Conservation (phyloP, 2,888 invertebrate genomes). For the Rhimphoctona megacephalus region DNA sequence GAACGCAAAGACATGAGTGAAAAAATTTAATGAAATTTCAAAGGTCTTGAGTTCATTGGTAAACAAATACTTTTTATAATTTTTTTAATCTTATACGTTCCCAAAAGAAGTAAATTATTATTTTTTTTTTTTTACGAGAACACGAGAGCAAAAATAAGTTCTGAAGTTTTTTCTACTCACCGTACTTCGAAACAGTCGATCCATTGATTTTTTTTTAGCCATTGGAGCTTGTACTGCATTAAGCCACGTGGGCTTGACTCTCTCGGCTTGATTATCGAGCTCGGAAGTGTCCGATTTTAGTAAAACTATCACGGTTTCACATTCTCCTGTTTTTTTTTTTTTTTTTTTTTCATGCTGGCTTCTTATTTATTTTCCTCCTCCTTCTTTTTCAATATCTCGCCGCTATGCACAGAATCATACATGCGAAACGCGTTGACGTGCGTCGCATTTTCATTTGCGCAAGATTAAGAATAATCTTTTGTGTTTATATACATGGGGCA, state of each 20-base stretch:
- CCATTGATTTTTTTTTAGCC: not conserved
- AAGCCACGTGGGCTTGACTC: slow-evolving; percentile 15
- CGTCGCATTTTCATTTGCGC: slow-evolving; percentile 52
- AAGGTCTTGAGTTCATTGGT: not conserved
- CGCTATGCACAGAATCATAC: slow-evolving; percentile 45
- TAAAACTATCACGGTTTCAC: slow-evolving; percentile 61
- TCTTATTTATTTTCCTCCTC: slow-evolving; percentile 34
- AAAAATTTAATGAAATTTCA: not conserved
- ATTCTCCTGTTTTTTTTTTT: slow-evolving; percentile 37
- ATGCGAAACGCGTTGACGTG: slow-evolving; percentile 57
- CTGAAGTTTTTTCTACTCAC: not conserved
- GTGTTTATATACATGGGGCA: no score
- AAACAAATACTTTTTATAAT: not conserved
- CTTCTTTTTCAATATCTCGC: slow-evolving; percentile 47
- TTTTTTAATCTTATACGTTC: not conserved
- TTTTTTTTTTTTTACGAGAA: not conserved
- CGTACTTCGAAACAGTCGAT: not conserved
- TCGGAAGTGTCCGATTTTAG: slow-evolving; percentile 51
- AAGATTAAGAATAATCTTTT: slow-evolving; percentile 40
- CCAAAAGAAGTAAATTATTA: not conserved
- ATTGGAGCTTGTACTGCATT: not conserved
- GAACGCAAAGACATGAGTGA: not conserved
- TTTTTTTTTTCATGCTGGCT: slow-evolving; percentile 8
- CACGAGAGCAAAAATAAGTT: not conserved
- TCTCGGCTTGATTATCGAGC: slow-evolving; percentile 39